Percentiles rank a stretch among this genome's conserved stretches.
phyloP scores from a whole-genome alignment of 2,888 invertebrate genomes.

The Neoscelio sp. region DNA sequence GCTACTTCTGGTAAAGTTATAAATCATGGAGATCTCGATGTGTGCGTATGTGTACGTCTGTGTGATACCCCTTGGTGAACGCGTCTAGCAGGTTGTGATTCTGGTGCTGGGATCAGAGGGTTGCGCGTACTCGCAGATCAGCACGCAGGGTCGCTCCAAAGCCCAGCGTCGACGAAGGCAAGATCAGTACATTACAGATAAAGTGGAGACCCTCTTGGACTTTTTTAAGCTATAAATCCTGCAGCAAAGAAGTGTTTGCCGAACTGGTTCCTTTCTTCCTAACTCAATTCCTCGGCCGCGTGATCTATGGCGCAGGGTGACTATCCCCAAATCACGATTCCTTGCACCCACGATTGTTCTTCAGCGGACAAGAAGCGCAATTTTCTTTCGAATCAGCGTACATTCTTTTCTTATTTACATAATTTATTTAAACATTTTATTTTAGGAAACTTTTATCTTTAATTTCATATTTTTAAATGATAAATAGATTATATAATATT shows the following conservation, averaged over 20 bases:
- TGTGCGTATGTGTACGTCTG: constrained; percentile 66
- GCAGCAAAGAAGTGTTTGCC: constrained; percentile 81
- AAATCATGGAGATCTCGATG: constrained; percentile 78
- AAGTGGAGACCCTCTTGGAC: constrained; percentile 80
- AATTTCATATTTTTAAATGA: no score
- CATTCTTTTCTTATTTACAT: background rate
- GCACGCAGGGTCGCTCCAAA: constrained; percentile 64
- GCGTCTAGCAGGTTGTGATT: constrained; percentile 70
- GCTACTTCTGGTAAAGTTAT: constrained; percentile 70
- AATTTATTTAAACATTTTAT: background rate
- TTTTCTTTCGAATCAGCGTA: background rate
- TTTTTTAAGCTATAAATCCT: constrained; percentile 83
- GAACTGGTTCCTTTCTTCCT: constrained; percentile 83
- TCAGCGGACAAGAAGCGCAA: constrained; percentile 50
- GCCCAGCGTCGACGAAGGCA: constrained; percentile 80
- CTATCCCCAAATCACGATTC: constrained; percentile 77
- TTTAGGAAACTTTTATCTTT: no score
- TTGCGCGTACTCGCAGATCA: constrained; percentile 53
- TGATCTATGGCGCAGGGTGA: constrained; percentile 80
- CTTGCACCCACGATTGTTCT: constrained; percentile 77
- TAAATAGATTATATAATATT: no score
- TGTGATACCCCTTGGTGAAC: constrained; percentile 71
- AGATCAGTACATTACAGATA: constrained; percentile 83
- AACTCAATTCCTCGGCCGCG: constrained; percentile 82
- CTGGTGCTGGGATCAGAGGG: constrained; percentile 72